Conservation (phyloP, 1,140 invertebrate genomes). For the Dinoponera quadriceps region DNA sequence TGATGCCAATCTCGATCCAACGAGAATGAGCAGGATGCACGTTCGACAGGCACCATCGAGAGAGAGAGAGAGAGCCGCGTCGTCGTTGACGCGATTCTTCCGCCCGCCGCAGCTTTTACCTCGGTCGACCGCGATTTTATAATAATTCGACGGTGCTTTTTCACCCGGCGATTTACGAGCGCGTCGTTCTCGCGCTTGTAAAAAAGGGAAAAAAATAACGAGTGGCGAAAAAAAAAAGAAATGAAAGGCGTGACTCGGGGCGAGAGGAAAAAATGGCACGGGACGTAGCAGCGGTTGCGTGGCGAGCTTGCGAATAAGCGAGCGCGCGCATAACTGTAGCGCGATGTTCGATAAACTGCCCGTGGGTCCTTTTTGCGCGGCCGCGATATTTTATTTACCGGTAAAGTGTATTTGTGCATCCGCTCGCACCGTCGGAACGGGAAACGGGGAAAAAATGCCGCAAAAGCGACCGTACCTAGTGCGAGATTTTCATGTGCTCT, state of each 20-base stretch:
- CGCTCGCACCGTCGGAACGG: conserved; percentile 54
- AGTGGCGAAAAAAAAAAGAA: neutral
- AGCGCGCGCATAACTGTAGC: conserved; percentile 63
- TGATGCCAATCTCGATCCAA: too few species aligned
- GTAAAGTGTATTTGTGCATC: conserved; percentile 63
- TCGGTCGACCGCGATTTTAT: conserved; percentile 62
- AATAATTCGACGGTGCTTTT: conserved; percentile 72
- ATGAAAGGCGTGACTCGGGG: neutral
- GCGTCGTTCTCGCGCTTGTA: conserved; percentile 12
- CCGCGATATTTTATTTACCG: conserved; percentile 72
- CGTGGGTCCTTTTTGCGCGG: conserved; percentile 64
- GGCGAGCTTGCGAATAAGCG: neutral
- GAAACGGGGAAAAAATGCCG: conserved; percentile 53
- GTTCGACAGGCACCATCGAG: neutral
- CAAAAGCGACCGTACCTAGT: conserved; percentile 46
- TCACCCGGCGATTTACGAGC: conserved; percentile 70
- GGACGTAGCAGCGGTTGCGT: conserved; percentile 8
- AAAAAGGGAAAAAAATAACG: neutral
- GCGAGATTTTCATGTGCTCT: conserved; percentile 42
- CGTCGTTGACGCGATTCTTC: conserved; percentile 3
- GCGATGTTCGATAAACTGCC: conserved; percentile 72
- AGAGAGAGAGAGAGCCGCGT: neutral
- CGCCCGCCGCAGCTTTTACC: neutral
- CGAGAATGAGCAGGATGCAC: neutral
- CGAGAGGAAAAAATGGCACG: conserved; percentile 51